These are phyloP conservation scores for Loripinus fragilis DNA, from an alignment of 2,888 invertebrate genomes.

Conservation along the genomic window DNA sequence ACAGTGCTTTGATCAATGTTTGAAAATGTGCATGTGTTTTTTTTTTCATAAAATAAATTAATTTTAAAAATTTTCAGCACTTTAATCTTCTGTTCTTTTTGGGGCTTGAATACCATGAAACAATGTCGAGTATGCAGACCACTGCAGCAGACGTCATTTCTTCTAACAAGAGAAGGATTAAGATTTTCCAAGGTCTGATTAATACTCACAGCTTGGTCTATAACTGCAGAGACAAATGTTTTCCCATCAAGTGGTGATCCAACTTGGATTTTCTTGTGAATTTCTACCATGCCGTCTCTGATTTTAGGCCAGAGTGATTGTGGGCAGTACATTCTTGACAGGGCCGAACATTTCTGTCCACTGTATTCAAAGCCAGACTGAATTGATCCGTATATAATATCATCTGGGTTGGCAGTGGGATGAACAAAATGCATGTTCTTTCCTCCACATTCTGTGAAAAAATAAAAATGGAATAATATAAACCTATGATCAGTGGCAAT, in stretches of 20 bases:
- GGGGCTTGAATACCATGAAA: no score
- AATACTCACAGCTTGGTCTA: conserved; percentile 87
- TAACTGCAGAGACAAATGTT: conserved; percentile 96
- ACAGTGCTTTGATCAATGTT: no score
- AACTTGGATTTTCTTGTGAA: conserved; percentile 90
- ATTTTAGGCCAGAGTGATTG: conserved; percentile 92
- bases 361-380: conserved; percentile 96
- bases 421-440: conserved; percentile 99
- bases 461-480: no score
- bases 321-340: conserved; percentile 98
- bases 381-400: conserved; percentile 93
- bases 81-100: no score
- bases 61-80: no score
- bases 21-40: no score
- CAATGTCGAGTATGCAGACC: no score
- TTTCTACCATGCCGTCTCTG: conserved; percentile 87
- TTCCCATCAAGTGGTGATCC: conserved; percentile 90
- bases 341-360: conserved; percentile 99
- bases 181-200: no score
- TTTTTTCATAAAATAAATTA: no score
- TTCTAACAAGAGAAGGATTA: no score
- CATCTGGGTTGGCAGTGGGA: conserved; percentile 92
- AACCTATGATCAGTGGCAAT: no score
- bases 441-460: conserved; percentile 94
- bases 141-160: no score